Base-by-base conservation (phyloP, 2,888 invertebrate species). In the Volucella zonaria region DNA sequence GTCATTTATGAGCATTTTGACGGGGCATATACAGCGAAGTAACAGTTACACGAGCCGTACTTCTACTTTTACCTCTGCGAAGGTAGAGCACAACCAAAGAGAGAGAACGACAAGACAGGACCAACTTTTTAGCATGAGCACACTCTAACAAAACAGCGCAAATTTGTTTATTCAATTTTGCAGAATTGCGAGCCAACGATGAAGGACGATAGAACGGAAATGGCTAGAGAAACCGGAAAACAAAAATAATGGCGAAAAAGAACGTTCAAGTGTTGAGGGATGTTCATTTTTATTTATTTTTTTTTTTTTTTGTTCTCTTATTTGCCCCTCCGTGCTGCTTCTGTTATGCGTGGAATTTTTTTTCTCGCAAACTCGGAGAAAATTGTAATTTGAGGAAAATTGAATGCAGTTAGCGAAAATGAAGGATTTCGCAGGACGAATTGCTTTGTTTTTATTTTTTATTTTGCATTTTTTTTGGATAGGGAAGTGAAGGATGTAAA, bases 81-180 rank as follows among this genome's bases (percentile, higher is more conserved):
- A 31, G 31, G 31, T 31, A 31, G 31, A 31, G 31, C 31, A 31
- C 31, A 31, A 4, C 31, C 18, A 31, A 4, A 31, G 31, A 31
- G 31, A 31, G 6, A 31, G 0, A 6, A 31, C 31, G 31, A 31
- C 8, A 47, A 47, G 12, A 45, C 62, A 67, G 67, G 67, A 68
- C 67, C 11, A 68, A 68, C 67, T 68, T 68, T 68, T 56, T 38
- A 68, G 54, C 56, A 43, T 68, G 54, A 23, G n/a, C 23, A 14
- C 62, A 54, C 62, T 64, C 62, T 54, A 67, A 43, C 42, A 64
- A n/a, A 70, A 45, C 62, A 70, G 43, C 31, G 31, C n/a, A 80
- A 75, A 80, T 56, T 81, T 70, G 68, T 81, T 75, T 62, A 45
- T 61, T 75, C 75, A 75, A 68, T 68, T 80, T 62, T 75, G n/a